phyloP scores from a whole-genome alignment of 2,797 vertebrate species.

The Delichon dasypus region DNA sequence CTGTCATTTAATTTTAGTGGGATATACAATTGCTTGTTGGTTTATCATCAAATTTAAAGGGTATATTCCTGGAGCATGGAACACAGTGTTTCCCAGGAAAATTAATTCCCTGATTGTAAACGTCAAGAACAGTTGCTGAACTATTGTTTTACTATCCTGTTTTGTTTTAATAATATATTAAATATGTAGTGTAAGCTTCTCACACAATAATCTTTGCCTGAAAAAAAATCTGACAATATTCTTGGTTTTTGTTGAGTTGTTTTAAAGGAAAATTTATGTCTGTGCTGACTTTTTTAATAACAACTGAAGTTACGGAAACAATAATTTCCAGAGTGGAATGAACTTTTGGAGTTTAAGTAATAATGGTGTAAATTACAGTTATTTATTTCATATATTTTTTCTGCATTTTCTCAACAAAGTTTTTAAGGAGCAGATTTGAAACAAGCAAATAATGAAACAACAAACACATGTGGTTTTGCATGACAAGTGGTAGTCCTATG shows the following conservation, averaged over 20 bases:
- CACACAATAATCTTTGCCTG: neutral
- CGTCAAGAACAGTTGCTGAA: neutral
- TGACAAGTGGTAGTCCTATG: neutral
- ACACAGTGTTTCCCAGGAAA: neutral
- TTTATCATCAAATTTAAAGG: neutral
- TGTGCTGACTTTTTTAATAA: neutral
- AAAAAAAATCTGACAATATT: neutral
- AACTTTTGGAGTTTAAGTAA: neutral
- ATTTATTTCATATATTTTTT: neutral
- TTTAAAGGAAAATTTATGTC: neutral
- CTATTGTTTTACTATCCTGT: neutral
- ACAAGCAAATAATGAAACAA: neutral
- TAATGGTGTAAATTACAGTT: neutral
- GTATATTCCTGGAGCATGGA: neutral
- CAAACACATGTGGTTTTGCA: neutral
- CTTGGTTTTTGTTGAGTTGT: neutral
- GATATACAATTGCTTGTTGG: neutral
- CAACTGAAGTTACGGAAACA: neutral
- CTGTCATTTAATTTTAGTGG: conserved; percentile 25
- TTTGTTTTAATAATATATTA: neutral
- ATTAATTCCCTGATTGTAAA: neutral
- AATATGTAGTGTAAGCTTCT: neutral
- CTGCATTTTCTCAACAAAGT: neutral
- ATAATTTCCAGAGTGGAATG: neutral
- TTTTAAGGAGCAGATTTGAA: neutral